Percentiles rank a stretch among this genome's conserved stretches.
phyloP scores from a whole-genome alignment of 2,888 invertebrate species.

The Neoaliturus tenellus region DNA sequence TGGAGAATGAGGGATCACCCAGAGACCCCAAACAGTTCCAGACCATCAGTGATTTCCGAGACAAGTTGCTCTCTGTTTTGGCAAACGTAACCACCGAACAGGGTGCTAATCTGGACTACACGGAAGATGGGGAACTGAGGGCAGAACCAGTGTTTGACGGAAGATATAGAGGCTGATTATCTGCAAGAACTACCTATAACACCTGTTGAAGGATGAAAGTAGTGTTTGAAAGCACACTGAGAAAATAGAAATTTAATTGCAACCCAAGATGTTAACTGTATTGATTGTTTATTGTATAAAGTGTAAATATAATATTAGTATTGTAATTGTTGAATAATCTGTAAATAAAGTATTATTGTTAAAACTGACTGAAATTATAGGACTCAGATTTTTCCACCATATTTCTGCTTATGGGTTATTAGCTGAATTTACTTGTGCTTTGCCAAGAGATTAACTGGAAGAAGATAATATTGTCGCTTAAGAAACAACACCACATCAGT shows the following conservation, averaged over 20 bases:
- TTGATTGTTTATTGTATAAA: neutral
- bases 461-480: no score
- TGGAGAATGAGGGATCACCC: constrained; percentile 48
- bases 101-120: constrained; percentile 43
- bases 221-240: no score
- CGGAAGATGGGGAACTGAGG: constrained; percentile 36
- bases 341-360: neutral
- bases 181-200: no score
- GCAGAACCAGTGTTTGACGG: neutral
- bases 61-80: constrained; percentile 38
- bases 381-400: no score
- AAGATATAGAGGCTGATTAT: neutral
- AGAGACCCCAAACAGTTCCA: constrained; percentile 23
- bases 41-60: constrained; percentile 31
- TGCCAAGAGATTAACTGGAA: no score
- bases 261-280: neutral
- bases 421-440: no score
- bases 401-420: no score
- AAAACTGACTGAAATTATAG: no score
- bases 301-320: constrained; percentile 11
- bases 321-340: neutral
- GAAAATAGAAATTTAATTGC: no score
- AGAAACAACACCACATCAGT: no score
- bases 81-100: constrained; percentile 24
- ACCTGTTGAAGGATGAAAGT: no score